These are phyloP conservation scores for Coptotermes formosanus DNA, from an alignment of 1,140 invertebrate genomes.

Conservation along the genomic window DNA sequence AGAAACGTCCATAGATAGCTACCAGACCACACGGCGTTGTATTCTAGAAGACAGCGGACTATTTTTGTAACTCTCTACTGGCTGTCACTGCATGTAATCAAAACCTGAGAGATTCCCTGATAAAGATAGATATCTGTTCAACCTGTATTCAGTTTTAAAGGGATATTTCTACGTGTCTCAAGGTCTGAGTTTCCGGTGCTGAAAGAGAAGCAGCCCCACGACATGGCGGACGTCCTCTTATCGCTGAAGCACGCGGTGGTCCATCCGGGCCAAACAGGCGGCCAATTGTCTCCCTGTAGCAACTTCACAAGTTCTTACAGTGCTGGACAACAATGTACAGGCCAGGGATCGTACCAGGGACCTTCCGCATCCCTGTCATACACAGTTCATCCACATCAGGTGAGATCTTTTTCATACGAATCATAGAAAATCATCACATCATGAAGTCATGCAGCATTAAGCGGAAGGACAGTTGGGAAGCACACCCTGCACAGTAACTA, in stretches of 20 bases:
- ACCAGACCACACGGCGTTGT: too few relatives aligned
- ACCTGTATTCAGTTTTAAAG: too few relatives aligned
- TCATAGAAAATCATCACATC: too few relatives aligned
- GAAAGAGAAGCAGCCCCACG: constrained; percentile 45
- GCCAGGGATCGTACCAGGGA: constrained; percentile 40
- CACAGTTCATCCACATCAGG: constrained; percentile 52
- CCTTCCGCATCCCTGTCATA: constrained; percentile 50
- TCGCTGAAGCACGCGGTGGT: constrained; percentile 85
- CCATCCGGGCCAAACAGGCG: constrained; percentile 61
- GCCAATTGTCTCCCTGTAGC: constrained; percentile 40
- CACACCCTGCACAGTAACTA: too few relatives aligned
- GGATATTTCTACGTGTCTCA: background rate
- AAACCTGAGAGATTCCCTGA: too few relatives aligned
- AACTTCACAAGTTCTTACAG: constrained; percentile 35
- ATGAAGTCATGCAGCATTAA: too few relatives aligned
- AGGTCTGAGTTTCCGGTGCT: constrained; percentile 31
- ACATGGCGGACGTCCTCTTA: constrained; percentile 80
- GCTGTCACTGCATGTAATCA: too few relatives aligned
- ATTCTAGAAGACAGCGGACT: too few relatives aligned
- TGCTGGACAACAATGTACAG: constrained; percentile 32
- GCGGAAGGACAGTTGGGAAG: too few relatives aligned
- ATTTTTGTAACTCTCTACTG: too few relatives aligned
- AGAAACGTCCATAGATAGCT: too few relatives aligned
- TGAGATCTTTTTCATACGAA: constrained; percentile 31
- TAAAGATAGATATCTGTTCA: too few relatives aligned